These are phyloP conservation scores for Meliscaeva auricollis DNA, from an alignment of 2,888 invertebrate genomes.

Conservation along the genomic window DNA sequence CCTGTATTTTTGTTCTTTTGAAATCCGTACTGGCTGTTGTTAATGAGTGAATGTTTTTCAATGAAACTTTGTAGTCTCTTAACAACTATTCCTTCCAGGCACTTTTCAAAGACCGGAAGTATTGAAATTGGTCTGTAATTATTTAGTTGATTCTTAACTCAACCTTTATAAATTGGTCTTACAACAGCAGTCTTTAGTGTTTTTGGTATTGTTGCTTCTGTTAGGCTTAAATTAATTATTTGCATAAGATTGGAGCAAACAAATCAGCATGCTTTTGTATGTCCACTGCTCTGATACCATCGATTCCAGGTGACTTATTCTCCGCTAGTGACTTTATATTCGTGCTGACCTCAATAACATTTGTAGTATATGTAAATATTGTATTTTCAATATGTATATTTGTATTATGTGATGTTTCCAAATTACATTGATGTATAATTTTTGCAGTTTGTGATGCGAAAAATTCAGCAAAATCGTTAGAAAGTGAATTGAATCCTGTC, in stretches of 20 bases:
- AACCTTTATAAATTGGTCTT: slow-evolving; percentile 11
- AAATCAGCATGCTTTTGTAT: no score
- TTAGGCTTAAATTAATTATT: no score
- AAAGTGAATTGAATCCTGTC: no score
- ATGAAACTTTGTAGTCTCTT: background rate
- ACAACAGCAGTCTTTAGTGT: no score
- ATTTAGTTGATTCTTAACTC: background rate
- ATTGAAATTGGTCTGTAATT: no score
- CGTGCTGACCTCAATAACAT: background rate
- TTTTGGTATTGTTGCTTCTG: no score
- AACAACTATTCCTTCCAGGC: background rate
- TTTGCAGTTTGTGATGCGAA: background rate
- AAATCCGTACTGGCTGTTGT: no score
- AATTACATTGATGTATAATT: background rate
- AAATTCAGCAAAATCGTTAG: background rate
- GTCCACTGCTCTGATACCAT: no score
- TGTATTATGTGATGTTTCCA: background rate
- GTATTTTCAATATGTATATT: background rate
- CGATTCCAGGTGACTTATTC: background rate
- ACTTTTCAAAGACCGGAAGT: no score
- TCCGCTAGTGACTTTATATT: background rate
- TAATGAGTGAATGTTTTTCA: no score
- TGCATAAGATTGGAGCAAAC: no score
- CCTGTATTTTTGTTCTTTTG: no score
- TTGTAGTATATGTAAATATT: background rate